Evolutionary conservation across 2,888 invertebrate species (phyloP).

Genomic region (Elysia crispata): DNA sequence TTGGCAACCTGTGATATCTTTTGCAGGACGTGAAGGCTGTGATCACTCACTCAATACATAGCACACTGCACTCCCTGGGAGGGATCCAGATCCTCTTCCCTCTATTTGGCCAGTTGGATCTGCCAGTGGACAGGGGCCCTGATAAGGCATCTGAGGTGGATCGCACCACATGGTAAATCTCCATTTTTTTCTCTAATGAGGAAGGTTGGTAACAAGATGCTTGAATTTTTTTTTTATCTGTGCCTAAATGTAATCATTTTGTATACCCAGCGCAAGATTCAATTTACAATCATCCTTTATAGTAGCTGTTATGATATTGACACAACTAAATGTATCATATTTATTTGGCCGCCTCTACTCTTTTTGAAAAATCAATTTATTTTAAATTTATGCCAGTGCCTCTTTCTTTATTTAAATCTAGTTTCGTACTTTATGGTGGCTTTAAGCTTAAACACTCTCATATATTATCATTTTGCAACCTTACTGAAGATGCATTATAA

Average conservation of each 20-base stretch:
- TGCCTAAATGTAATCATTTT: no score
- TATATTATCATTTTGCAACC: no score
- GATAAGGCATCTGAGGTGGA: constrained; percentile 73
- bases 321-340: no score
- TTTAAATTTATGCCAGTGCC: no score
- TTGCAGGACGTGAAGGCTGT: constrained; percentile 98
- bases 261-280: no score
- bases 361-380: no score
- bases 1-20: not conserved
- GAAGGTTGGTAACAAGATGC: not conserved
- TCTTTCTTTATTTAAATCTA: no score
- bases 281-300: no score
- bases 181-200: not conserved
- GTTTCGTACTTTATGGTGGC: no score
- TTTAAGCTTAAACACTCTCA: no score
- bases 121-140: constrained; percentile 81
- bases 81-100: constrained; percentile 93
- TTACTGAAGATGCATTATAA: not conserved
- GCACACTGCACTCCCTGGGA: constrained; percentile 98
- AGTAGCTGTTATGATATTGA: no score
- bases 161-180: constrained; percentile 77
- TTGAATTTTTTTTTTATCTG: not conserved
- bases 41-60: constrained; percentile 99
- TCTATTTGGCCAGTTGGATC: constrained; percentile 96
- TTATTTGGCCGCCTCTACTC: no score